These are phyloP conservation scores for Stichopus horrens DNA, from an alignment of 53 echinoderm and acorn worm species.

Conservation along the genomic window DNA sequence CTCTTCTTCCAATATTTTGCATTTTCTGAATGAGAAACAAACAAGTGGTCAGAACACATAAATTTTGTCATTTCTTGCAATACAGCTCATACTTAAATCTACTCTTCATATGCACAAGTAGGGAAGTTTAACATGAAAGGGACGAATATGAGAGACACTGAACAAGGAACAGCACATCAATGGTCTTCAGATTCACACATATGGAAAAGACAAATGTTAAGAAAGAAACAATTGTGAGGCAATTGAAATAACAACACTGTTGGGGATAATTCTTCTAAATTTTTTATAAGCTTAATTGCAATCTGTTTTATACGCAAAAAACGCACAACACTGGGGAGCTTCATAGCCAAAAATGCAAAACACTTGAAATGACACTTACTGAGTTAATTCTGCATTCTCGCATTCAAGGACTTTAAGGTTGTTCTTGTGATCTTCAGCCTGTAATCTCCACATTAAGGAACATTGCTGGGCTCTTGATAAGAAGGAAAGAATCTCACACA, in stretches of 20 bases:
- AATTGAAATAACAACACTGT: not conserved
- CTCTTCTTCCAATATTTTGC: conserved; percentile 22
- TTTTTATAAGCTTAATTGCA: not conserved
- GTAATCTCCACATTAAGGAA: conserved; percentile 4
- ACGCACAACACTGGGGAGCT: not conserved
- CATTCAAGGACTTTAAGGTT: conserved; percentile 18
- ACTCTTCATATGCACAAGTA: not conserved
- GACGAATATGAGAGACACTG: not conserved
- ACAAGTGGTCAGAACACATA: not conserved
- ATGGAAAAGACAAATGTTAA: too few species aligned
- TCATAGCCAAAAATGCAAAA: not conserved
- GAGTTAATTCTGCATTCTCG: conserved; percentile 5
- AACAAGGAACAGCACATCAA: not conserved
- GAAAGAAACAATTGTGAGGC: not conserved
- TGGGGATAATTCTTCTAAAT: not conserved
- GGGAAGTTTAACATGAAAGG: not conserved
- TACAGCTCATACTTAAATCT: not conserved
- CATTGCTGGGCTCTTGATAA: not conserved
- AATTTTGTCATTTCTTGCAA: too few species aligned
- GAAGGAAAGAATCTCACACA: too few species aligned
- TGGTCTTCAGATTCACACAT: not conserved
- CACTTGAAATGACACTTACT: not conserved
- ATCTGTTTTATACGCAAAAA: not conserved
- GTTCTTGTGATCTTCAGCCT: conserved; percentile 15
- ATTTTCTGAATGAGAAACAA: conserved; percentile 3